These are phyloP conservation scores for Pseudocheirus occidentalis DNA, from an alignment of 2,797 vertebrate genomes.

Conservation along the genomic window DNA sequence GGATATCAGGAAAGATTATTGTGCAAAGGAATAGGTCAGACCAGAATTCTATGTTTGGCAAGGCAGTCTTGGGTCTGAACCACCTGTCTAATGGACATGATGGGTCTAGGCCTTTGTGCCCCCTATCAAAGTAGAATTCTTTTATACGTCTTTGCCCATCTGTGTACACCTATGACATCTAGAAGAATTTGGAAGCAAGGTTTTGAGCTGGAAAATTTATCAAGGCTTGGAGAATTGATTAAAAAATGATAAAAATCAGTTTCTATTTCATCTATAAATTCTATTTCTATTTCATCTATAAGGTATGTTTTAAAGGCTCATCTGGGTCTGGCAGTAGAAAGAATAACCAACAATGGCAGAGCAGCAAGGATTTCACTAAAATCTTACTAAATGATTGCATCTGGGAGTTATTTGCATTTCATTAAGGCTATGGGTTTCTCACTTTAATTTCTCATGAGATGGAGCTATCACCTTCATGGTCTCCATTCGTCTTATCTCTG, in stretches of 20 bases:
- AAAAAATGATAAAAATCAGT: neutral
- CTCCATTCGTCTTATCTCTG: neutral
- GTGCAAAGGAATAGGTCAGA: neutral
- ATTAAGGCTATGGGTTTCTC: neutral
- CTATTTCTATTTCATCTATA: neutral
- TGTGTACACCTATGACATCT: neutral
- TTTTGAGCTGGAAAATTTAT: neutral
- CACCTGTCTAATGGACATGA: neutral
- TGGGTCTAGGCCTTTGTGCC: neutral
- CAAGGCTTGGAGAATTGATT: neutral
- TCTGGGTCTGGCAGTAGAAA: neutral
- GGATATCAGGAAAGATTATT: neutral
- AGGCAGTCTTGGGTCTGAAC: neutral
- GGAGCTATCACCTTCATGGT: neutral
- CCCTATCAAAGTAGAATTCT: neutral
- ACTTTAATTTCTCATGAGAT: neutral
- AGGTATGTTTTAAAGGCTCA: neutral
- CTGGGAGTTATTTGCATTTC: neutral
- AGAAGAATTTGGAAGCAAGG: neutral
- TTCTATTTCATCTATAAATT: neutral
- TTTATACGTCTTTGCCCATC: neutral
- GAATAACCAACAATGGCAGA: neutral
- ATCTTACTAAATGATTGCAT: neutral
- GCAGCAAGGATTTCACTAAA: neutral
- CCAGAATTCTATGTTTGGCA: neutral